These are phyloP conservation scores for Rutpela maculata DNA, from an alignment of 2,888 invertebrate genomes.

Conservation along the genomic window DNA sequence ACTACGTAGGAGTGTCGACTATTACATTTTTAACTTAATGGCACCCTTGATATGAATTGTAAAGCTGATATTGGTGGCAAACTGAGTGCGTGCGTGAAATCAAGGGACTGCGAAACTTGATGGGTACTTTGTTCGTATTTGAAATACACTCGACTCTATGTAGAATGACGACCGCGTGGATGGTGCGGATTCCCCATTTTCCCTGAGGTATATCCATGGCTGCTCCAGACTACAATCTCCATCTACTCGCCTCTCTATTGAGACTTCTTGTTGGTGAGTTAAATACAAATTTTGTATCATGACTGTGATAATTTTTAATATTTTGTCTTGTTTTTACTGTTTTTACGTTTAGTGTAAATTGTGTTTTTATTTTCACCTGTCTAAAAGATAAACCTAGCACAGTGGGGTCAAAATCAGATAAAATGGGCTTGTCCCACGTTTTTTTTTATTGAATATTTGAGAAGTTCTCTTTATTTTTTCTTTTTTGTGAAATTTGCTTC, in stretches of 20 bases:
- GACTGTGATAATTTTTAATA: background rate
- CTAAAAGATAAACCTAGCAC: too few relatives aligned
- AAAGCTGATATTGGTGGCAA: slow-evolving; percentile 26
- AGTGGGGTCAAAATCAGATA: too few relatives aligned
- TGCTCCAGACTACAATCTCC: slow-evolving; percentile 76
- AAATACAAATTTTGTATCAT: background rate
- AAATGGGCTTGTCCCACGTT: too few relatives aligned
- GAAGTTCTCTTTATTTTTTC: too few relatives aligned
- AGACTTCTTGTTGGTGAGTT: slow-evolving; percentile 81
- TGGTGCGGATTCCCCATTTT: slow-evolving; percentile 52
- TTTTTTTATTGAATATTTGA: too few relatives aligned
- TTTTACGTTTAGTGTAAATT: too few relatives aligned
- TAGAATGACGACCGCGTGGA: slow-evolving; percentile 50
- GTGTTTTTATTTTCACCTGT: too few relatives aligned
- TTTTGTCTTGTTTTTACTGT: too few relatives aligned
- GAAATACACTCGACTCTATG: slow-evolving; percentile 44
- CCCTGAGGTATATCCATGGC: slow-evolving; percentile 75
- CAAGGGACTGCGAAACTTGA: slow-evolving; percentile 34
- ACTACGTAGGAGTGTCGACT: slow-evolving; percentile 8
- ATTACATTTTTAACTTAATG: slow-evolving; percentile 38
- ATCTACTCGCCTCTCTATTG: slow-evolving; percentile 79
- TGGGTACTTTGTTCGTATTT: slow-evolving; percentile 42
- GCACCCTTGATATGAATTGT: slow-evolving; percentile 33
- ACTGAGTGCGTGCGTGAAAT: slow-evolving; percentile 27
- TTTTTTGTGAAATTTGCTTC: too few relatives aligned